A percentile compares a stretch with the other conserved stretches of the same genome.
These are phyloP conservation scores for Dendroctonus valens DNA, from an alignment of 1,140 invertebrate genomes.

Conservation along the genomic window DNA sequence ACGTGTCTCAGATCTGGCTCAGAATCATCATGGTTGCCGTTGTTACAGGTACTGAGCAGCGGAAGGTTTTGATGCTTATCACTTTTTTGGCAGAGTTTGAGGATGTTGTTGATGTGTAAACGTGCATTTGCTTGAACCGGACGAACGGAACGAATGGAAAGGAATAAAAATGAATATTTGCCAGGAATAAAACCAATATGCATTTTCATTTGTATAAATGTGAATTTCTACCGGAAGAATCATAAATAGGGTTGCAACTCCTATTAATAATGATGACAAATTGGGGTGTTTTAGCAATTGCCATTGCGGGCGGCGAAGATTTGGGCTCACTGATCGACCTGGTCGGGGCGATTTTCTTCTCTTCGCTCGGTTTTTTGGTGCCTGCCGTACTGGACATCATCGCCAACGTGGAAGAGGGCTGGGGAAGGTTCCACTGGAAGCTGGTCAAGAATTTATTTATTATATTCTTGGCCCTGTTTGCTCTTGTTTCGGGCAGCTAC, in stretches of 20 bases:
- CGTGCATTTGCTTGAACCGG: too few relatives aligned
- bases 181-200: too few relatives aligned
- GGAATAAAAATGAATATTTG: too few relatives aligned
- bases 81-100: too few relatives aligned
- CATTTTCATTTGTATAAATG: too few relatives aligned
- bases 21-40: constrained; percentile 57
- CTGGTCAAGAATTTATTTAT: constrained; percentile 66
- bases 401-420: constrained; percentile 57
- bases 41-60: constrained; percentile 55
- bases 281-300: constrained; percentile 61
- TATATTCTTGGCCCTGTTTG: constrained; percentile 60
- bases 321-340: constrained; percentile 85
- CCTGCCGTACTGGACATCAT: constrained; percentile 81
- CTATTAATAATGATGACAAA: too few relatives aligned
- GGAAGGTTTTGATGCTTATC: too few relatives aligned
- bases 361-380: constrained; percentile 80
- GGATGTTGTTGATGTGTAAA: too few relatives aligned
- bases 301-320: constrained; percentile 76
- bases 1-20: constrained; percentile 65
- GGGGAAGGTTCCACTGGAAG: constrained; percentile 60
- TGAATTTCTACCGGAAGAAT: too few relatives aligned
- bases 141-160: too few relatives aligned
- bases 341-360: constrained; percentile 86
- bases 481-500: constrained; percentile 60
- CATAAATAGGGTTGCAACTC: too few relatives aligned